Evolutionary conservation across 2,888 invertebrate genomes (phyloP).

Genomic region (Caenorhabditis macrosperma): DNA sequence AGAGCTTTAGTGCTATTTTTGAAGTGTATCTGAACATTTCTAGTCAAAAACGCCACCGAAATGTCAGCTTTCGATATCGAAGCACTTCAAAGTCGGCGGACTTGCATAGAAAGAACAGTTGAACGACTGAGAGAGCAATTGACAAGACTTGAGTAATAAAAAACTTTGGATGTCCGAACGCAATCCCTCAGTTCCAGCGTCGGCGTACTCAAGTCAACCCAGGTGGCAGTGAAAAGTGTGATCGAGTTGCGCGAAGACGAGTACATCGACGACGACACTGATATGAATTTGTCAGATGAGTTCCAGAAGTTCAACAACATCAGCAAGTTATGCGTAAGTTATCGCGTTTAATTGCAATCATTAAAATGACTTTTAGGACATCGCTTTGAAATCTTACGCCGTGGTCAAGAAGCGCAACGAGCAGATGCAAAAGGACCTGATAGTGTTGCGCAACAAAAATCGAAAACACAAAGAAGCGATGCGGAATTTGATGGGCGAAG

Average conservation of each 20-base stretch:
- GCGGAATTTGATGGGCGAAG: slow-evolving; percentile 14
- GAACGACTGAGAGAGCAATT: slow-evolving; percentile 10
- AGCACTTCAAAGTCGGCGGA: background rate
- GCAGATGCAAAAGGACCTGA: slow-evolving; percentile 25
- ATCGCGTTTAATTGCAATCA: background rate
- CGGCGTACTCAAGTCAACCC: slow-evolving; percentile 29
- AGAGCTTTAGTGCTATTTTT: background rate
- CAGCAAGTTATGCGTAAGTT: slow-evolving; percentile 41
- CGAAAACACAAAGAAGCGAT: slow-evolving; percentile 24
- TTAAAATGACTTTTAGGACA: slow-evolving; percentile 20
- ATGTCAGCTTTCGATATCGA: slow-evolving; percentile 16
- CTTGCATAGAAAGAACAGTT: background rate
- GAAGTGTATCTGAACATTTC: background rate
- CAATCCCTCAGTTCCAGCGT: slow-evolving; percentile 27
- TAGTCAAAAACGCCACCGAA: slow-evolving; percentile 17
- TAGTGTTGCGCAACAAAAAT: slow-evolving; percentile 4
- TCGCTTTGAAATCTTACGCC: slow-evolving; percentile 31
- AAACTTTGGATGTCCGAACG: background rate
- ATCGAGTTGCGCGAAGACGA: slow-evolving; percentile 43
- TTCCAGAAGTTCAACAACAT: slow-evolving; percentile 34
- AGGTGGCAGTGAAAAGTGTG: slow-evolving; percentile 41
- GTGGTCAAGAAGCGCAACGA: slow-evolving; percentile 34
- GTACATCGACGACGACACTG: slow-evolving; percentile 15
- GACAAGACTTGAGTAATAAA: slow-evolving; percentile 14
- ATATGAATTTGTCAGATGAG: slow-evolving; percentile 24